phyloP scores from a whole-genome alignment of 1,140 invertebrate genomes.

The Belonocnema kinseyi region DNA sequence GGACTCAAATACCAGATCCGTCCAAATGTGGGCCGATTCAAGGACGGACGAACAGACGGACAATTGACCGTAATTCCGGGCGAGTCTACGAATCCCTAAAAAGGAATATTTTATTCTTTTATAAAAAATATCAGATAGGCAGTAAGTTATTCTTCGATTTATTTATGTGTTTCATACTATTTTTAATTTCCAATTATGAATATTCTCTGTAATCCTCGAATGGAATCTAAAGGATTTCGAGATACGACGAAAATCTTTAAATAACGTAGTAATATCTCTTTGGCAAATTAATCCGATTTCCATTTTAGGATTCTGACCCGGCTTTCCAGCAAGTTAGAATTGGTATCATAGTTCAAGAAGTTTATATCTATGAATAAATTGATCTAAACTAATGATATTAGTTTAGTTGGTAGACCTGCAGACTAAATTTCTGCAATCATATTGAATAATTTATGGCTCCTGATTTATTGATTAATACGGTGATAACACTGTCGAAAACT shows the following conservation, averaged over 20 bases:
- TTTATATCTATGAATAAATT: conserved; percentile 37
- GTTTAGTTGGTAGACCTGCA: conserved; percentile 34
- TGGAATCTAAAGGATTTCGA: not conserved
- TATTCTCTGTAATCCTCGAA: not conserved
- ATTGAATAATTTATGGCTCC: conserved; percentile 4
- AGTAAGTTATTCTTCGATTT: too few relatives aligned
- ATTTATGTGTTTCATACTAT: too few relatives aligned
- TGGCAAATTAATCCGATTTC: not conserved
- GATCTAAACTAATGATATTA: conserved; percentile 47
- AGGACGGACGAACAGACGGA: too few relatives aligned
- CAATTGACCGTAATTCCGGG: too few relatives aligned
- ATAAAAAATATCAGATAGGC: too few relatives aligned
- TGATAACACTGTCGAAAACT: not conserved
- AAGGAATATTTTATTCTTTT: not conserved
- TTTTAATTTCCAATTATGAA: too few relatives aligned
- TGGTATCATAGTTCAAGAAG: conserved; percentile 24
- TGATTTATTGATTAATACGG: not conserved
- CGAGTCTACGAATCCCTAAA: not conserved
- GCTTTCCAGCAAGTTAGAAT: conserved; percentile 17
- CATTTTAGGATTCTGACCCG: not conserved
- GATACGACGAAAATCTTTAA: not conserved
- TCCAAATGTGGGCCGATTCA: too few relatives aligned
- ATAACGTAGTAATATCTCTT: not conserved
- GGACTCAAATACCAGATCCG: too few relatives aligned
- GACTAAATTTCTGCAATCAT: conserved; percentile 10